Evolutionary conservation across 2,797 vertebrate genomes (phyloP), one percentile per base, ranked within the genome.

Genomic region (Echeneis naucrates): DNA sequence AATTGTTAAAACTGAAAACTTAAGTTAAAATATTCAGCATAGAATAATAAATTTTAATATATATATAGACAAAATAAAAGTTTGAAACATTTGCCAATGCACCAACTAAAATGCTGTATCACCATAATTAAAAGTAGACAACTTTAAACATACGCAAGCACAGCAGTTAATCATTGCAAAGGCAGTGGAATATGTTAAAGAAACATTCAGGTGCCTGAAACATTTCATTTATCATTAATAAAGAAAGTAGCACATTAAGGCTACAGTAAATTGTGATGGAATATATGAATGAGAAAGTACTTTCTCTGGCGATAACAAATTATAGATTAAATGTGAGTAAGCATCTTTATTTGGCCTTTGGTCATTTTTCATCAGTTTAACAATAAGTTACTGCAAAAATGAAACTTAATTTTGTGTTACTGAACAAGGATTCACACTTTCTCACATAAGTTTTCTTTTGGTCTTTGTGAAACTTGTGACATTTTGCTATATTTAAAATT

Each of bases 171-270:
- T 73, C 53, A 68, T 55, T 35, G 60, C 48, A 1, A 59, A 80
- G 52, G 51, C 13, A 12, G 27, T 57, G 7, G 5, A 59, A 72
- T 48, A 42, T 63, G 33, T 42, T 12, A 48, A 70, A 58, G 50
- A 61, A 54, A 56, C 30, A 67, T 51, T 54, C 33, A 72, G 60
- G 60, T 73, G 61, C 77, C 77, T 53, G 4, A 74, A 78, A 74
- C 66, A 55, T 72, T 72, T 51, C 37, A 65, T 75, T 53, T 47
- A 75, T 72, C 54, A 81, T 74, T 76, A 67, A 79, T 68, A 73
- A 48, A 52, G 32, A 63, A 76, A 52, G 67, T 11, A 42, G 32
- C 42, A 16, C 61, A 61, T 26, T 71, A 33, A 48, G 23, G 57
- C 24, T 21, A 23, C 62, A 71, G 56, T 8, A 19, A 50, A 50